These are phyloP conservation scores for Drosophila fuyamai DNA, from an alignment of 1,140 invertebrate genomes.

Conservation along the genomic window DNA sequence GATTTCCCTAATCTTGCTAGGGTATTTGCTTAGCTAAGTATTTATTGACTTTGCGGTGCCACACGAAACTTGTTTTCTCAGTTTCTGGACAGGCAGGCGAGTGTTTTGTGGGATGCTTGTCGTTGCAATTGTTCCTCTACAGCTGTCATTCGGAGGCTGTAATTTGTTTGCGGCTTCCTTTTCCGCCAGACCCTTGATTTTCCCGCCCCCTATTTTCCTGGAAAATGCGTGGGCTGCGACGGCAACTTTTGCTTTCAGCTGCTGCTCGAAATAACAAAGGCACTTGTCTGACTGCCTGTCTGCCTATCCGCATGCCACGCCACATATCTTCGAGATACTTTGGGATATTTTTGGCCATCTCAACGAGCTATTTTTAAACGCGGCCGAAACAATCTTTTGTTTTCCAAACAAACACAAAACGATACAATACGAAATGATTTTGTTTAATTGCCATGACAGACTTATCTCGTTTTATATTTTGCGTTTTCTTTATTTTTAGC, in stretches of 20 bases:
- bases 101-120: constrained; percentile 39
- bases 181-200: constrained; percentile 7
- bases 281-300: constrained; percentile 59
- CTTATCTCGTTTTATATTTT: constrained; percentile 61
- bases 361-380: constrained; percentile 62
- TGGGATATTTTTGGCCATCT: constrained; percentile 70
- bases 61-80: constrained; percentile 4
- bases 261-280: constrained; percentile 65
- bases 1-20: background rate
- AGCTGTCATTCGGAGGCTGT: constrained; percentile 72
- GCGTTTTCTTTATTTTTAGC: constrained; percentile 11
- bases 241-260: constrained; percentile 74
- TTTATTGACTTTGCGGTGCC: constrained; percentile 15
- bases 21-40: constrained; percentile 20
- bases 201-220: constrained; percentile 1
- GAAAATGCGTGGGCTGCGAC: constrained; percentile 51
- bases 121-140: constrained; percentile 57
- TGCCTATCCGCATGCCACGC: constrained; percentile 44
- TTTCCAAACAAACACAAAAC: constrained; percentile 63
- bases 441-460: constrained; percentile 69
- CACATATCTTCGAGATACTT: constrained; percentile 56
- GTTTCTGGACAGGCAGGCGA: constrained; percentile 21
- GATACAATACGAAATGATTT: constrained; percentile 45
- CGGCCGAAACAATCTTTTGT: constrained; percentile 63
- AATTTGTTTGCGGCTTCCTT: constrained; percentile 66